Evolutionary conservation across 2,113 vertebrate genomes (phyloP).

Genomic region (Peucedramus taeniatus): DNA sequence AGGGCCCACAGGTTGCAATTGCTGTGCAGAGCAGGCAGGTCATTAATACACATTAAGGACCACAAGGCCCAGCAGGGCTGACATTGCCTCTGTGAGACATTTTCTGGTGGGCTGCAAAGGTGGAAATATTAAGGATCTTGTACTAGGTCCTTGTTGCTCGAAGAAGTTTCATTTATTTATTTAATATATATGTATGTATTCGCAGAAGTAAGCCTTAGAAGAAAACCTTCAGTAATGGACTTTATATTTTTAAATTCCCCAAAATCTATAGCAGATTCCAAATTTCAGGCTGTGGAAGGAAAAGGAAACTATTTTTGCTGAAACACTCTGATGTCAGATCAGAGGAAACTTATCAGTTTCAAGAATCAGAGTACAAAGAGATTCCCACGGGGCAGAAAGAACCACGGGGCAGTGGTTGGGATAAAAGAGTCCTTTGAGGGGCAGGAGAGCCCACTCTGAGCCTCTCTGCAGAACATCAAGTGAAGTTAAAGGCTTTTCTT

Average conservation of each 20-base stretch:
- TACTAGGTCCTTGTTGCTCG: background rate
- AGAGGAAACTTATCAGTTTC: constrained; percentile 21
- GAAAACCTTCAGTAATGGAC: background rate
- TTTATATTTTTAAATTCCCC: background rate
- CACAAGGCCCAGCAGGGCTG: background rate
- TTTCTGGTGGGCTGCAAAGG: background rate
- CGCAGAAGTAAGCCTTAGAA: background rate
- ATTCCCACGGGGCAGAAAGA: background rate
- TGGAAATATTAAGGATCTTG: background rate
- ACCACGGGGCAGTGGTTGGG: background rate
- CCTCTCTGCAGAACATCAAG: background rate
- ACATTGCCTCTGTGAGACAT: background rate
- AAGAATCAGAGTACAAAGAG: constrained; percentile 29
- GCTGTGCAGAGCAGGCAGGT: background rate
- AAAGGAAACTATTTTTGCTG: constrained; percentile 29
- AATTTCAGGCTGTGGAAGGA: constrained; percentile 14
- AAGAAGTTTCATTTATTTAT: background rate
- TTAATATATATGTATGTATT: background rate
- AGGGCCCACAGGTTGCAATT: background rate
- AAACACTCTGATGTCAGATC: constrained; percentile 44
- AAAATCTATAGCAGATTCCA: background rate
- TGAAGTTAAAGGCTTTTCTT: constrained; percentile 9
- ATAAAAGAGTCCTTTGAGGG: constrained; percentile 33
- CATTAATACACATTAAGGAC: constrained; percentile 36
- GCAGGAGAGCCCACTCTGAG: constrained; percentile 23